Percentiles rank a stretch among this genome's conserved stretches.
These are phyloP conservation scores for Drosophila mercatorum DNA, from an alignment of 2,888 invertebrate genomes.

Conservation along the genomic window DNA sequence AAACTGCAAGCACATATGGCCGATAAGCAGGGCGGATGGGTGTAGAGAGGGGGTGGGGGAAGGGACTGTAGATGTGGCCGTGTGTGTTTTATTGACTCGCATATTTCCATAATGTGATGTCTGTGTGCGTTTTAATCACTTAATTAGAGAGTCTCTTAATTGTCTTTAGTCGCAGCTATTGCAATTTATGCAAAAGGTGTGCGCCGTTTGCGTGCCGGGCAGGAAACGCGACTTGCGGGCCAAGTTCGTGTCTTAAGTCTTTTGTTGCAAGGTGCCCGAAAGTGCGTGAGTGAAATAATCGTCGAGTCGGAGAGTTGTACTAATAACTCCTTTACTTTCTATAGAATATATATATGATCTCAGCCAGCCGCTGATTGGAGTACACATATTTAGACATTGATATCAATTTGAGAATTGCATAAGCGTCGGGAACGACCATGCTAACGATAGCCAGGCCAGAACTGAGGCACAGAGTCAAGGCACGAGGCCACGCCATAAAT, in stretches of 20 bases:
- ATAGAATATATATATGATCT: background rate
- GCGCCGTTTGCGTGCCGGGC: conserved; percentile 41
- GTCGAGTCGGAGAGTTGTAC: no score
- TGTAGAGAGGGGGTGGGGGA: conserved; percentile 1
- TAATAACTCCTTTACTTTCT: background rate
- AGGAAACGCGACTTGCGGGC: conserved; percentile 59
- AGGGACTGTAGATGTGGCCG: conserved; percentile 32
- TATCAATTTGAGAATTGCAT: conserved; percentile 42
- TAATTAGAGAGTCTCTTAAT: conserved; percentile 77
- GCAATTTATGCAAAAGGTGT: conserved; percentile 70
- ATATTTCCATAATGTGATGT: conserved; percentile 66
- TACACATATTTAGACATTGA: conserved; percentile 31
- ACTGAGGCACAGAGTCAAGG: conserved; percentile 18
- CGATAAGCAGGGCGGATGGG: conserved; percentile 12
- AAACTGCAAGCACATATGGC: conserved; percentile 54
- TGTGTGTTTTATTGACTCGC: conserved; percentile 65
- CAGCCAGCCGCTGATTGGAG: conserved; percentile 19
- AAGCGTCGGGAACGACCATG: conserved; percentile 39
- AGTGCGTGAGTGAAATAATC: conserved; percentile 17
- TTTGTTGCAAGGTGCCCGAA: conserved; percentile 56
- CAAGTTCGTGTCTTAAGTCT: conserved; percentile 77
- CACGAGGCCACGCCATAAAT: conserved; percentile 75
- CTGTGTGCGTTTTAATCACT: conserved; percentile 75
- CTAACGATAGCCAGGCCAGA: conserved; percentile 42
- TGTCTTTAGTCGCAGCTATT: conserved; percentile 51